A percentile compares a stretch with the other conserved stretches of the same genome.
Evolutionary conservation across 35 echinoderm and acorn worm genomes (phyloP).

Genomic region (Strongylocentrotus purpuratus): DNA sequence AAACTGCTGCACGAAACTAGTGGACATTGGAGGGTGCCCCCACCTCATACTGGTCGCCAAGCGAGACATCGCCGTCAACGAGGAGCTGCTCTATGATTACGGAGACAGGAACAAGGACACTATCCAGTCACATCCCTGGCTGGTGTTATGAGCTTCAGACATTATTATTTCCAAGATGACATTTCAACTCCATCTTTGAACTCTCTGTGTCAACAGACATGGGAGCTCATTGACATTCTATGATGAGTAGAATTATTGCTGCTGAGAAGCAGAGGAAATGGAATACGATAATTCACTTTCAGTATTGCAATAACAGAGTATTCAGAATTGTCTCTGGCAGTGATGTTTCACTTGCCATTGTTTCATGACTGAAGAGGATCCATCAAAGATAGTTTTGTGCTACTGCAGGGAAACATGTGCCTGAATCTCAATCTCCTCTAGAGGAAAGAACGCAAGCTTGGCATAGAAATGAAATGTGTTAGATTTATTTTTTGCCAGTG

Average conservation of each 20-base stretch:
- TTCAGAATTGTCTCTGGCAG: no score
- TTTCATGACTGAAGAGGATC: no score
- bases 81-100: constrained; percentile 94
- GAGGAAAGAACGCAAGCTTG: no score
- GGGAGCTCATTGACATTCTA: not conserved
- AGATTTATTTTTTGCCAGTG: no score
- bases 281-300: no score
- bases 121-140: constrained; percentile 81
- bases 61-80: constrained; percentile 68
- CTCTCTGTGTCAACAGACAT: not conserved
- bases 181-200: not conserved
- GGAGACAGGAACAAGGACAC: constrained; percentile 87
- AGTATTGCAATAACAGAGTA: no score
- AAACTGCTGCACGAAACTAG: constrained; percentile 85
- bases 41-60: constrained; percentile 84
- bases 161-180: not conserved
- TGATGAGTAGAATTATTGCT: not conserved
- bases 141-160: constrained; percentile 62
- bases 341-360: no score
- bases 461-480: no score
- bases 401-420: no score
- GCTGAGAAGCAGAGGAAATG: not conserved
- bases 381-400: no score
- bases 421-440: no score
- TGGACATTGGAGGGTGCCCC: constrained; percentile 63